Conservation (phyloP, 2,113 vertebrate species). For the Apodemus speciosus region DNA sequence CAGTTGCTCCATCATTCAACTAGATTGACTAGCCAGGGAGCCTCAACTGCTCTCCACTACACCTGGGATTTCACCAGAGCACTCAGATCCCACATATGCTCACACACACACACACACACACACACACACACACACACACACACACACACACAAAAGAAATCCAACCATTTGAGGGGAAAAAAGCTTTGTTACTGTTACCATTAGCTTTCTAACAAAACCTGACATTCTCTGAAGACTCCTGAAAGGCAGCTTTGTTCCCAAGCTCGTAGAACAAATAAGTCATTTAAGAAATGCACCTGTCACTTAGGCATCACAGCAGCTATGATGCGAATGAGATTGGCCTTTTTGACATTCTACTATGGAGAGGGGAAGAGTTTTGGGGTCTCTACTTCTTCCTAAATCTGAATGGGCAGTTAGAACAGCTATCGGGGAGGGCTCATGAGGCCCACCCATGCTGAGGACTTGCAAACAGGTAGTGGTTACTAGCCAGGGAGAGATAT, state of each 20-base stretch:
- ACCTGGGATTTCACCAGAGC: background rate
- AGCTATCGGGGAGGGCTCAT: background rate
- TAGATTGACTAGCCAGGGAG: too few relatives aligned
- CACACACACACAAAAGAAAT: too few relatives aligned
- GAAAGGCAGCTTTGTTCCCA: conserved; percentile 17
- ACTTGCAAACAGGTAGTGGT: background rate
- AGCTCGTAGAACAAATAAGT: background rate
- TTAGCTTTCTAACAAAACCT: conserved; percentile 36
- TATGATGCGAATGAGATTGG: background rate
- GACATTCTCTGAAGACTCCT: background rate
- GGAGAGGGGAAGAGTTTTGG: background rate
- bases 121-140: too few relatives aligned
- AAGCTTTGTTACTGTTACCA: background rate
- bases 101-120: too few relatives aligned
- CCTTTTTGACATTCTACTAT: background rate
- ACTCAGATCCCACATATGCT: too few relatives aligned
- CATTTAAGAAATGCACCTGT: background rate
- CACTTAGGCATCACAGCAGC: background rate
- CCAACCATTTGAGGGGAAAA: background rate
- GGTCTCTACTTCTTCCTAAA: background rate
- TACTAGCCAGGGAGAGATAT: background rate
- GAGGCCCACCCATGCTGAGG: background rate
- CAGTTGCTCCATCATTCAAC: background rate
- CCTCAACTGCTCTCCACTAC: background rate
- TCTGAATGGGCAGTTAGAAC: background rate